Conservation (phyloP, 2,888 invertebrate genomes). For the Imbricaverruca yamaguchii region DNA sequence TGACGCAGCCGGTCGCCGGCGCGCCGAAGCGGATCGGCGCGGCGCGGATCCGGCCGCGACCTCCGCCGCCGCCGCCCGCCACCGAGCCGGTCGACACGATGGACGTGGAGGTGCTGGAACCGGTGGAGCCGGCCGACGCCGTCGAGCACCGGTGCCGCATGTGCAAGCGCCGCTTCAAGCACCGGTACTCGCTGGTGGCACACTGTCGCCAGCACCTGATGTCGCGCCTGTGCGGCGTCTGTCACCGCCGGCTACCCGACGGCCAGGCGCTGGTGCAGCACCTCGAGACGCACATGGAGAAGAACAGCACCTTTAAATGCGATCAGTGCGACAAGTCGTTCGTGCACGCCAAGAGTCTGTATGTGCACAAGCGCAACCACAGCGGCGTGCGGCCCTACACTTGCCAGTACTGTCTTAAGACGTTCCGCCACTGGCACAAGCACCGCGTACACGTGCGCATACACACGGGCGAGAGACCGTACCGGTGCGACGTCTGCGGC, state of each 20-base stretch:
- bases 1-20: neutral
- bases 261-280: neutral
- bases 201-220: constrained; percentile 12
- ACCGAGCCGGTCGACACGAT: neutral
- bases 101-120: neutral
- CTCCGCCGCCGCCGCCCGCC: neutral
- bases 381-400: constrained; percentile 33
- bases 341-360: constrained; percentile 32
- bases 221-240: constrained; percentile 17
- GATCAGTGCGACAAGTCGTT: constrained; percentile 32
- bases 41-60: neutral
- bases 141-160: neutral
- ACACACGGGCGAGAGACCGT: constrained; percentile 33
- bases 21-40: neutral
- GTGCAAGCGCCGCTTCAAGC: constrained; percentile 13
- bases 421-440: constrained; percentile 34
- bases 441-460: constrained; percentile 33
- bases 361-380: constrained; percentile 33
- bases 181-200: constrained; percentile 17
- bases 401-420: constrained; percentile 32
- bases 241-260: neutral
- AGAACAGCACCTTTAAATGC: constrained; percentile 26
- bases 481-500: constrained; percentile 32
- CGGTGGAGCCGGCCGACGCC: neutral
- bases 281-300: constrained; percentile 16